Evolutionary conservation across 2,113 vertebrate genomes (phyloP), one percentile per base, ranked within the genome.

Genomic region (Oncorhynchus nerka): DNA sequence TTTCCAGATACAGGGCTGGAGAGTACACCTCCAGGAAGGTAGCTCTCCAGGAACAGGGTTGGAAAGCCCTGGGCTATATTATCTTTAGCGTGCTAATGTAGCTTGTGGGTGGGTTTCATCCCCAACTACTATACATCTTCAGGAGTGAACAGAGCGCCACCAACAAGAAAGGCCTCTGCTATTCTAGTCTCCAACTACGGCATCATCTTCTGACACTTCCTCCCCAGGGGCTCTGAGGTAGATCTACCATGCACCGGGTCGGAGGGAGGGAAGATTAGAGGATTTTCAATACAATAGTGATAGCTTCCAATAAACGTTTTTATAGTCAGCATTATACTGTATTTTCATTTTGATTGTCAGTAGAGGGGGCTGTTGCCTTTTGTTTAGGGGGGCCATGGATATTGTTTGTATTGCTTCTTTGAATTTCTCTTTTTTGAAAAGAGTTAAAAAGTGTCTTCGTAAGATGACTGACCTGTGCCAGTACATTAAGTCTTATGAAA

Each of bases 11-110:
- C 34, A 39, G 34, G 34, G 34, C 1, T 8, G 7, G 34, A 39
- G 34, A 39, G 34, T 39, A 39, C 34, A 39, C 34, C 34, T 39
- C 34, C 34, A 9, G 34, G 34, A 39, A 8, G 8, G 39, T 39
- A 9, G 39, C 39, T 39, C 8, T 39, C 39, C 39, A 39, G 39
- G 39, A 39, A 39, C 39, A 39, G 8, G 8, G 39, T 39, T 39
- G 39, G 7, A 39, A 8, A 39, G 39, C 91, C 12, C 85, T 90
- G 7, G 85, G 89, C 6, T 83, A 87, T 70, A 91, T 91, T 34
- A 90, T 91, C 61, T 93, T 92, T 34, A 91, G 90, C 81, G 91
- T 93, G 90, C 81, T 93, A 19, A 84, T 93, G 77, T 91, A 91
- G 67, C 80, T 93, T 92, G 91, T 76, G 89, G 90, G 8, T 89